Conservation (phyloP, 2,888 invertebrate species). For the Esperia sulphurella region DNA sequence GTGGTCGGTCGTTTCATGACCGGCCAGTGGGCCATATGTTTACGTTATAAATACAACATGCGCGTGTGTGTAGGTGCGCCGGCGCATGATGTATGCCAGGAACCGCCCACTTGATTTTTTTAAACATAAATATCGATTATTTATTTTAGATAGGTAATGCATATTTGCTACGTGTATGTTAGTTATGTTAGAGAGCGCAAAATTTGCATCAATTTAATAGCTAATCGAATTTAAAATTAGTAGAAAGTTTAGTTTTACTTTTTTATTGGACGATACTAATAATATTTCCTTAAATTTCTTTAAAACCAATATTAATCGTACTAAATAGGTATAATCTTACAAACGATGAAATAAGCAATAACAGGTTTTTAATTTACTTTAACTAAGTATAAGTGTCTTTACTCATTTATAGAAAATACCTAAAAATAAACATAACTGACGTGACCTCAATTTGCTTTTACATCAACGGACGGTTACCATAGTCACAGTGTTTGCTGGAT, state of each 20-base stretch:
- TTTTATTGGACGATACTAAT: too few species aligned
- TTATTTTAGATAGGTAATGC: background rate
- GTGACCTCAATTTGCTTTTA: slow-evolving; percentile 40
- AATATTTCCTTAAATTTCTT: too few species aligned
- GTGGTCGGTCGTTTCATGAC: slow-evolving; percentile 41
- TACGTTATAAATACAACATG: slow-evolving; percentile 62
- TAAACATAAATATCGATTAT: background rate
- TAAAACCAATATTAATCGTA: too few species aligned
- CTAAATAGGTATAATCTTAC: too few species aligned
- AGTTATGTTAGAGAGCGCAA: background rate
- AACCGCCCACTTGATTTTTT: slow-evolving; percentile 54
- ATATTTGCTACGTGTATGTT: background rate
- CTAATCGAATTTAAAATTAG: too few species aligned
- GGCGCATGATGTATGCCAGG: slow-evolving; percentile 57
- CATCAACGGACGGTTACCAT: slow-evolving; percentile 34
- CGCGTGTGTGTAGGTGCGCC: slow-evolving; percentile 46
- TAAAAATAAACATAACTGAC: slow-evolving; percentile 17
- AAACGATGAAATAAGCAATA: too few species aligned
- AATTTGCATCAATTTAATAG: background rate
- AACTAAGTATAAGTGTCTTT: too few species aligned
- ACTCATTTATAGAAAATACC: slow-evolving; percentile 21
- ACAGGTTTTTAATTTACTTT: too few species aligned
- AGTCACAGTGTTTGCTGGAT: slow-evolving; percentile 33
- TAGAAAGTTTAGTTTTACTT: too few species aligned
- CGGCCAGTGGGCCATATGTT: slow-evolving; percentile 61